Evolutionary conservation across 92 coral and sea anemone species (phyloP), one percentile per base, ranked within the genome.

Genomic region (Siderastrea siderea): DNA sequence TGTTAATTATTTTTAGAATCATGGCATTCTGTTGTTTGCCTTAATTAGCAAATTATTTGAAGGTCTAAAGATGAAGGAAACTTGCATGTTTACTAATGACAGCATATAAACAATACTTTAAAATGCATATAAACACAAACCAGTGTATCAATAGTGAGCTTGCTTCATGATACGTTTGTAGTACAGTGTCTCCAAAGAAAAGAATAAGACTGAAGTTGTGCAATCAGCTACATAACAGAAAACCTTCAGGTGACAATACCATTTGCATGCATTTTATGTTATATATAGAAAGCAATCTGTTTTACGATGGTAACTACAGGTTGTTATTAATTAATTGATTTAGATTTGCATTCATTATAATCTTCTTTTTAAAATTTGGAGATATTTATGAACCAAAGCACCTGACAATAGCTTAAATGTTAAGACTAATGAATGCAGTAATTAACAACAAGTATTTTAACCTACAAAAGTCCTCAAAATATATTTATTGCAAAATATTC

Each of bases 261-360:
- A 45, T 57, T 47, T 60, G 68, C 66, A 77, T 60, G 52, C 5
- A 59, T 7, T 6, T 17, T 0, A 55, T 5, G 61, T 7, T 55
- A 14, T 44, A 14, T 77, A 76, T 6, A 58, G 4, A 9, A 44
- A 7, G 19, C 6, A 15, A 38, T 52, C 16, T 44, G 53, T 57
- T 38, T 45, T 48, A n/a, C 26, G 49, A 46, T 71, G 47, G 59
- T 52, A 71, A 26, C 38, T 26, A 26, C 6, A 74, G 52, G 13
- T 58, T 6, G 46, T 77, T 6, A 45, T 59, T 77, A 52, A 77
- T 77, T 77, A 15, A 77, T 55, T 45, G 38, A 77, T 46, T 58
- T 7, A 26, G 59, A 77, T 77, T 77, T 77, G 68, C 81, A 77
- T 77, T 16, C 14, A 14, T 14, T 9, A 9, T 75, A n/a, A 75